Conservation (phyloP, 2,797 vertebrate species). For the Trachops cirrhosus region DNA sequence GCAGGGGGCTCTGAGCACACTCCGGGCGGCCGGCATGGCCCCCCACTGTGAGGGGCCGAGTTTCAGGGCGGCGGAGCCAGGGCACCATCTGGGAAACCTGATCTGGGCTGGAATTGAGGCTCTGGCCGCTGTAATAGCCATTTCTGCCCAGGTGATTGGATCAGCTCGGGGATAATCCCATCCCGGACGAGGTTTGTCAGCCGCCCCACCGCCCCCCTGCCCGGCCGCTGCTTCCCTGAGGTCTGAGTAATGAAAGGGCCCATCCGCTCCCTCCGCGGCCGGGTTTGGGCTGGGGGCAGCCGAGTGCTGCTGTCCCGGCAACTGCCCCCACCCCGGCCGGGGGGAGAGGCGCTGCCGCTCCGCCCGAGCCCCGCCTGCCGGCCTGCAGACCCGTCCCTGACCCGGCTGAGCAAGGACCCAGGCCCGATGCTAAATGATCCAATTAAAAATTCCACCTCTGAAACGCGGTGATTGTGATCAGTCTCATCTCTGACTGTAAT, state of each 20-base stretch:
- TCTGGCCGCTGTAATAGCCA: neutral
- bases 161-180: neutral
- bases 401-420: neutral
- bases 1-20: no score
- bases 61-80: rapidly evolving
- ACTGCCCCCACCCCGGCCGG: rapidly evolving
- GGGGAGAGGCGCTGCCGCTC: rapidly evolving
- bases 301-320: rapidly evolving
- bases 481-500: conserved; percentile 75
- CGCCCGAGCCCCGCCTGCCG: rapidly evolving
- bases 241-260: neutral
- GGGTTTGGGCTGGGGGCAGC: rapidly evolving
- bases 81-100: neutral
- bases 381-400: neutral
- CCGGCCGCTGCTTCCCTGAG: rapidly evolving
- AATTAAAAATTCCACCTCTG: conserved; percentile 68
- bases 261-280: rapidly evolving
- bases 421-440: conserved; percentile 59
- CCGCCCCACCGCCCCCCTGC: rapidly evolving
- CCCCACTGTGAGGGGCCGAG: neutral
- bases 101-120: neutral
- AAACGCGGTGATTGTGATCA: conserved; percentile 57
- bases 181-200: neutral
- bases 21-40: rapidly evolving
- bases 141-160: neutral